Conservation (phyloP, 2,797 vertebrate genomes). For the Tangara arthus region DNA sequence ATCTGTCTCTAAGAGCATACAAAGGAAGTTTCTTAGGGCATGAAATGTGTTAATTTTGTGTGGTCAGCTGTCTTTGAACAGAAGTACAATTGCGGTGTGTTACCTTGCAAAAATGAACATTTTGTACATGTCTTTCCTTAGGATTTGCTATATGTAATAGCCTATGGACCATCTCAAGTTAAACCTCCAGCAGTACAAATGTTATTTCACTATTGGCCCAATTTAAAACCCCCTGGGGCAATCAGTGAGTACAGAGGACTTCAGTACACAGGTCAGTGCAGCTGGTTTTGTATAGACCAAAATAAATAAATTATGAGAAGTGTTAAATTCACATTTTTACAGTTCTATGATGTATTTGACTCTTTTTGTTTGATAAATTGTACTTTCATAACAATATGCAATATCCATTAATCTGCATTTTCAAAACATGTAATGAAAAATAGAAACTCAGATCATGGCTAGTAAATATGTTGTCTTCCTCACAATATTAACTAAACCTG, state of each 20-base stretch:
- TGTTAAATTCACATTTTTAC: background rate
- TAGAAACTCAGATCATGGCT: background rate
- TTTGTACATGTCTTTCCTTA: conserved; percentile 38
- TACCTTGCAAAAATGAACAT: background rate
- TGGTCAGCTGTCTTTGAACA: background rate
- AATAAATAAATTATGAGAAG: background rate
- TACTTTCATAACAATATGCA: background rate
- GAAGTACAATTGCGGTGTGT: background rate
- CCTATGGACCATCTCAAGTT: conserved; percentile 97
- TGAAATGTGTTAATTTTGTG: background rate
- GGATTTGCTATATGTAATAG: conserved; percentile 98
- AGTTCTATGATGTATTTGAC: background rate
- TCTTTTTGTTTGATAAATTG: background rate
- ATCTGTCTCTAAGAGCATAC: background rate
- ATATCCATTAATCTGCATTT: background rate
- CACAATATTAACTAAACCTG: background rate
- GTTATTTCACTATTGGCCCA: conserved; percentile 99
- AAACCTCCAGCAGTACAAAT: conserved; percentile 98
- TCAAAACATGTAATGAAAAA: background rate
- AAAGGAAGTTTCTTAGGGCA: background rate
- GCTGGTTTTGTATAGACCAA: background rate
- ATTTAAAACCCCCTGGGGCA: conserved; percentile 96
- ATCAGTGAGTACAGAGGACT: conserved; percentile 98
- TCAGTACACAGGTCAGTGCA: conserved; percentile 92
- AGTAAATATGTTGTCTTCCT: background rate